Conservation (phyloP, 2,797 vertebrate species). For the Arremon brunneinucha region DNA sequence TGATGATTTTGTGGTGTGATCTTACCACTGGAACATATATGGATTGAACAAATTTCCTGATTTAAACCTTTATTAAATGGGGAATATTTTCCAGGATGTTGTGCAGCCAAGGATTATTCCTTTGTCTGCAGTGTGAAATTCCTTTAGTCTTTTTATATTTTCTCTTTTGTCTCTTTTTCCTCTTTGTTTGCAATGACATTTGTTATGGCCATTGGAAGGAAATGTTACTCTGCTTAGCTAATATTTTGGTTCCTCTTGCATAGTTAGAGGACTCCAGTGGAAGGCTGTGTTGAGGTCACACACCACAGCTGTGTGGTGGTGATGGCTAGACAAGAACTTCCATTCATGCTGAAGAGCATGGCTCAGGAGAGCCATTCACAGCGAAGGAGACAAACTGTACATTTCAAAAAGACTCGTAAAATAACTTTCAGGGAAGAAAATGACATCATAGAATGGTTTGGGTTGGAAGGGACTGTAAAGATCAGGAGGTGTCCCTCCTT, state of each 20-base stretch:
- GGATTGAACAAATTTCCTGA: neutral
- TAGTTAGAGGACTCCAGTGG: neutral
- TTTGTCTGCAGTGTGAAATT: conserved; percentile 18
- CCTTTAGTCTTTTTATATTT: neutral
- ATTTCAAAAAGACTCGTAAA: neutral
- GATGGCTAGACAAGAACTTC: neutral
- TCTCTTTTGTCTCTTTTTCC: conserved; percentile 1
- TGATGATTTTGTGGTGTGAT: neutral
- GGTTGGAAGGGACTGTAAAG: neutral
- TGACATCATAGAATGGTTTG: neutral
- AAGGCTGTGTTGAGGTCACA: neutral
- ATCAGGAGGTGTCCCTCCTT: neutral
- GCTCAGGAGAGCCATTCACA: neutral
- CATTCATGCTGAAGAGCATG: neutral
- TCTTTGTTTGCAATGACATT: neutral
- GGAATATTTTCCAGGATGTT: conserved; percentile 2
- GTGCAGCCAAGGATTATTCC: neutral
- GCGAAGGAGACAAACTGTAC: neutral
- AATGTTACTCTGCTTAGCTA: conserved; percentile 15
- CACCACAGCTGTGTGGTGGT: neutral
- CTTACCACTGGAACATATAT: neutral
- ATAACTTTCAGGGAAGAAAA: neutral
- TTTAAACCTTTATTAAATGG: neutral
- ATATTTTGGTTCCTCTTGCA: neutral
- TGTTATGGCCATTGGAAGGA: conserved; percentile 8